These are phyloP conservation scores for Phoxinus dragarum DNA, from an alignment of 2,797 vertebrate species.

Conservation along the genomic window DNA sequence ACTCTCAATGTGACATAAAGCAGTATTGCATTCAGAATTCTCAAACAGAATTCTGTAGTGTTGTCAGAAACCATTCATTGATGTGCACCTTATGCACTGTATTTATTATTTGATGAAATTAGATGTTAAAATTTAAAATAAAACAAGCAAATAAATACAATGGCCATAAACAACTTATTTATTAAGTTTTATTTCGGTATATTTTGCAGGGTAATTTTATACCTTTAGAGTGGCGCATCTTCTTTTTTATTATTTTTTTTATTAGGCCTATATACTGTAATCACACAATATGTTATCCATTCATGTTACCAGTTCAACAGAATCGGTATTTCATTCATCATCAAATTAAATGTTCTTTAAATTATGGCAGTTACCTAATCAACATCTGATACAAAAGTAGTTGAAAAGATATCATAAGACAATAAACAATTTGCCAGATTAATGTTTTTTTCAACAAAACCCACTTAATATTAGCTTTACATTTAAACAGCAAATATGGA, in stretches of 20 bases:
- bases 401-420: neutral
- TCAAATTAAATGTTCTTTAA: neutral
- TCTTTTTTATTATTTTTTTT: neutral
- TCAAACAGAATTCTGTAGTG: neutral
- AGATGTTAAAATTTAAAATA: neutral
- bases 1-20: neutral
- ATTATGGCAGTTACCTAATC: neutral
- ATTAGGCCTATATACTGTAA: neutral
- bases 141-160: neutral
- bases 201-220: neutral
- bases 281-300: neutral
- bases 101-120: neutral
- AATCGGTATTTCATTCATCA: neutral
- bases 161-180: neutral
- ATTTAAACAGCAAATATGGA: neutral
- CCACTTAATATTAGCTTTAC: neutral
- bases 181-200: neutral
- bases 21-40: neutral
- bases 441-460: neutral
- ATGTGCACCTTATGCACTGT: neutral
- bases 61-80: neutral
- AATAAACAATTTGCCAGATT: neutral
- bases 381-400: neutral
- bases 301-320: neutral
- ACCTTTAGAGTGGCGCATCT: neutral